Evolutionary conservation across 2,797 vertebrate genomes (phyloP).

Genomic region (Schizothorax lantsangensis): DNA sequence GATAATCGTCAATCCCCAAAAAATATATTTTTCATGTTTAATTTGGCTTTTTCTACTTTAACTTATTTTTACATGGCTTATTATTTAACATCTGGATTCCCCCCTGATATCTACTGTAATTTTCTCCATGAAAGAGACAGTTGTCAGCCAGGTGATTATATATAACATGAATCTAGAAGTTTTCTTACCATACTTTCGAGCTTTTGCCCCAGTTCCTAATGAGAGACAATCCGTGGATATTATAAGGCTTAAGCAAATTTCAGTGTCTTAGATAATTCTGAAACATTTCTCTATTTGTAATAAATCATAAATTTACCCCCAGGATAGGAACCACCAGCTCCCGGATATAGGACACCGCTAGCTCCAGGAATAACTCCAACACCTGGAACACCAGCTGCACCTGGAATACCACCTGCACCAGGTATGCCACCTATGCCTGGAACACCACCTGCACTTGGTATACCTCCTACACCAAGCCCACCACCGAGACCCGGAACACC

Average conservation of each 20-base stretch:
- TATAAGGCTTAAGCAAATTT: background rate
- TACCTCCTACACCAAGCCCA: constrained; percentile 26
- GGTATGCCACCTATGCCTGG: constrained; percentile 11
- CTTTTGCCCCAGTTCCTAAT: constrained; percentile 56
- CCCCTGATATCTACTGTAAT: background rate
- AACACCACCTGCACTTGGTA: constrained; percentile 36
- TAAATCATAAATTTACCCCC: constrained; percentile 47
- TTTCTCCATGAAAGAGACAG: background rate
- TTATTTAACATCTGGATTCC: background rate
- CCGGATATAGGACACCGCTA: constrained; percentile 58
- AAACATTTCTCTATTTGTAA: background rate
- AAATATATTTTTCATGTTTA: background rate
- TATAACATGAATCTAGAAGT: background rate
- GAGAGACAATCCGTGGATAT: constrained; percentile 16
- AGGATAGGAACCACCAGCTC: constrained; percentile 54
- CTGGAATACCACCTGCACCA: background rate
- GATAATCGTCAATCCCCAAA: background rate
- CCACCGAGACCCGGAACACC: constrained; percentile 41
- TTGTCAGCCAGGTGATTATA: background rate
- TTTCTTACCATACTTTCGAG: constrained; percentile 60
- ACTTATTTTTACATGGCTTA: background rate
- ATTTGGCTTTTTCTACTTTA: background rate
- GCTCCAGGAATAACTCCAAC: constrained; percentile 54
- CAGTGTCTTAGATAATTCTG: background rate
- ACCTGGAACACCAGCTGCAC: background rate